Evolutionary conservation across 2,888 invertebrate genomes (phyloP).

Genomic region (Tanypteryx hageni): DNA sequence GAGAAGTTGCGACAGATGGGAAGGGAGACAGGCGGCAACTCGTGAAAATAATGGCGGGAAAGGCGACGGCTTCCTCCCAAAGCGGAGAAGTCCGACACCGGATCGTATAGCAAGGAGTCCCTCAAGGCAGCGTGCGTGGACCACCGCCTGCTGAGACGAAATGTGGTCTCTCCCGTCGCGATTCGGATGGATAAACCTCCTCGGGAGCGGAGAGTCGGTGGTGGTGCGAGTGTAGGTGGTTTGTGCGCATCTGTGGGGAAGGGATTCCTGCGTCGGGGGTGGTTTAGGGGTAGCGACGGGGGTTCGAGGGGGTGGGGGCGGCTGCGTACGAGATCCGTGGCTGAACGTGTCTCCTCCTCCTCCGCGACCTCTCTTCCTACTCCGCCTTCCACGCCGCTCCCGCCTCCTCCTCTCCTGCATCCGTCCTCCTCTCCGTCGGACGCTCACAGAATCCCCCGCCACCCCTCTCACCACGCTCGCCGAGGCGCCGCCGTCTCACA

Average conservation of each 20-base stretch:
- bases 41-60: neutral
- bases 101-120: neutral
- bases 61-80: neutral
- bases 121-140: neutral
- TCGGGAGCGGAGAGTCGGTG: neutral
- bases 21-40: neutral
- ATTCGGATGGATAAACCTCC: neutral
- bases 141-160: neutral
- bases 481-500: neutral
- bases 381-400: conserved; percentile 21
- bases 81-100: neutral
- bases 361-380: neutral
- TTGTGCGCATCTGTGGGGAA: conserved; percentile 51
- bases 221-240: neutral
- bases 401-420: conserved; percentile 20
- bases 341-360: neutral
- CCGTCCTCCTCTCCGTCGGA: conserved; percentile 28
- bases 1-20: neutral
- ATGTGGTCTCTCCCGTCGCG: neutral
- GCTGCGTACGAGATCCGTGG: conserved; percentile 39
- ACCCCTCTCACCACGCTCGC: neutral
- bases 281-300: conserved; percentile 30
- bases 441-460: conserved; percentile 35
- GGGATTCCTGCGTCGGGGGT: conserved; percentile 7
- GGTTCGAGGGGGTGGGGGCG: conserved; percentile 14